Percentiles rank a stretch among this genome's conserved stretches.
Conservation (phyloP, 1,140 invertebrate genomes). For the Planococcus citri region DNA sequence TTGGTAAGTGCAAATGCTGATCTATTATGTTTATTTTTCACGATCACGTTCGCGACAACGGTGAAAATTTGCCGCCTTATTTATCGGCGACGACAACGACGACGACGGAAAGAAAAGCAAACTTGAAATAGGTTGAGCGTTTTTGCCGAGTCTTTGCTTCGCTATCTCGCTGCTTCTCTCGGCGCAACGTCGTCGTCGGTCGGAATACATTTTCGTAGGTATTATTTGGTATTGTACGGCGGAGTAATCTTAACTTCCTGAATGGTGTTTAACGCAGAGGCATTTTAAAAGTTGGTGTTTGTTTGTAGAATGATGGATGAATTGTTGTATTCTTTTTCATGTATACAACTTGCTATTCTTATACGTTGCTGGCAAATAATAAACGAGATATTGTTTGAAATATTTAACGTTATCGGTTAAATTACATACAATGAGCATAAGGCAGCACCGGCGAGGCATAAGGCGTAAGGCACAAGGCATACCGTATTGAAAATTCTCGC, state of each 20-base stretch:
- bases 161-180: too few relatives aligned
- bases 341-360: neutral
- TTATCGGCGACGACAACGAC: too few relatives aligned
- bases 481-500: too few relatives aligned
- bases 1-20: too few relatives aligned
- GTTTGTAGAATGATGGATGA: neutral
- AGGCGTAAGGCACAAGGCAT: too few relatives aligned
- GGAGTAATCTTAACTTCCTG: conserved; percentile 2
- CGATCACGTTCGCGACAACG: too few relatives aligned
- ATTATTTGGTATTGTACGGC: neutral
- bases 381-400: conserved; percentile 2
- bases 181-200: too few relatives aligned
- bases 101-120: neutral
- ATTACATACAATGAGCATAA: too few relatives aligned
- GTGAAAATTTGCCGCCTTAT: too few relatives aligned
- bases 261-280: neutral
- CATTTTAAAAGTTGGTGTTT: neutral
- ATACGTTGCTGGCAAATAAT: neutral
- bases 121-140: neutral
- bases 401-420: neutral
- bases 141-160: neutral
- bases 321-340: neutral
- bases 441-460: too few relatives aligned
- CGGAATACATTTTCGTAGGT: neutral
- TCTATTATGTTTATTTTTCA: too few relatives aligned